These are phyloP conservation scores for Telmatherina bonti DNA, from an alignment of 2,797 vertebrate genomes.

Conservation along the genomic window DNA sequence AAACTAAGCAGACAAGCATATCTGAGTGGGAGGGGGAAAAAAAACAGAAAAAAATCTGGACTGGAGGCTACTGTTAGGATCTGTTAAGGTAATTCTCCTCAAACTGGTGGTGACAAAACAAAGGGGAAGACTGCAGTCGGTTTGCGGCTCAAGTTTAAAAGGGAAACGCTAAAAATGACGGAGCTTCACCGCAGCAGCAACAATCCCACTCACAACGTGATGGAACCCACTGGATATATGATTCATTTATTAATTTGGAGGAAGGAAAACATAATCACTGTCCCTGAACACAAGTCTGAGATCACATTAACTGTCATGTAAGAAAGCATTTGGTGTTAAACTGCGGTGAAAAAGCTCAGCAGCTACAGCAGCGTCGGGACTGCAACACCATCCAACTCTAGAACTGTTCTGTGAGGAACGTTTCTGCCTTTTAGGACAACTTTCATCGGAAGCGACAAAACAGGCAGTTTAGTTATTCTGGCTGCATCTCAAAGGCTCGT, in stretches of 20 bases:
- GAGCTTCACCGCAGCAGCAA: conserved; percentile 52
- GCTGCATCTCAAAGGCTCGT: conserved; percentile 29
- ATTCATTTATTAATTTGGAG: conserved; percentile 66
- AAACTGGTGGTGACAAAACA: conserved; percentile 2
- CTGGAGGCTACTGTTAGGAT: background rate
- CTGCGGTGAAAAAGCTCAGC: too few species aligned
- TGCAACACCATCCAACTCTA: too few species aligned
- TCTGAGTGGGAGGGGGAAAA: background rate
- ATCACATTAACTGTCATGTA: conserved; percentile 61
- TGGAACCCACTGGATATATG: conserved; percentile 55
- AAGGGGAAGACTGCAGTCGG: conserved; percentile 37
- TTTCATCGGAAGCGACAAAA: conserved; percentile 48
- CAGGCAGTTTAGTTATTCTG: conserved; percentile 29
- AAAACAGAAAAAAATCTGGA: background rate
- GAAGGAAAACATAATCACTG: conserved; percentile 62
- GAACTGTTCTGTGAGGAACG: conserved; percentile 63
- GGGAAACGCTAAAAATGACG: conserved; percentile 2
- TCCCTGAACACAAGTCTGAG: conserved; percentile 51
- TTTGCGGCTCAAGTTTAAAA: conserved; percentile 44
- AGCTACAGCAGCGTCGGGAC: conserved; percentile 40
- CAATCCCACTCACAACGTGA: conserved; percentile 63
- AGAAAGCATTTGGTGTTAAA: conserved; percentile 55
- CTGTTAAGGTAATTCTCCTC: background rate
- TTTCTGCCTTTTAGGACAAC: conserved; percentile 51
- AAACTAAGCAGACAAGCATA: background rate